Base-by-base conservation (phyloP, 2,888 invertebrate genomes). In the Bombyx huttoni region DNA sequence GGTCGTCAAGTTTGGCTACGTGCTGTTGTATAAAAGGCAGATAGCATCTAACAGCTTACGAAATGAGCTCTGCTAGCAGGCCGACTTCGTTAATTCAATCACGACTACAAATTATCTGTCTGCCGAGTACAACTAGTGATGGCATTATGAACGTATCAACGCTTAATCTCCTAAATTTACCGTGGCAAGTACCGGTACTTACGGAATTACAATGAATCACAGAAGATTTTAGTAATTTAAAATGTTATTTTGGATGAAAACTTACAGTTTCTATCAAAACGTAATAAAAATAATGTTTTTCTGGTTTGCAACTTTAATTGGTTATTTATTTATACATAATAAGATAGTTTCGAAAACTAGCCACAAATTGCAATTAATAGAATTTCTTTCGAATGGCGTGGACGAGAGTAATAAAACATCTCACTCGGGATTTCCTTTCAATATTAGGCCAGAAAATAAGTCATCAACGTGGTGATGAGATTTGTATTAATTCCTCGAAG, bases 61-160 rank as follows among this genome's bases (percentile, higher is more conserved):
- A 73, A 76, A 75, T 76, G 67, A 71, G 68, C 67, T 69, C 63
- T 61, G 61, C 66, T 60, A 57, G 61, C 64, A 65, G 59, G 63
- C 61, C 58, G 65, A 65, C 69, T 77, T 77, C 71, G 73, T 80
- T 79, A 79, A 79, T 78, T 79, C 76, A 78, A 79, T 81, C 78
- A 79, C 73, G 77, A 77, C 73, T 71, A 74, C 75, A 76, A 80
- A 79, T 81, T 73, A 77, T 72, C 70, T 69, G 65, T 65, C 63
- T 65, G 67, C 60, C 63, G 58, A 57, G 58, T 56, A 58, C 62
- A 60, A 64, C 63, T 62, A 66, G 40, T 40, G 40, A 40, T 40
- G 40, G 40, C 12, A 8, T 40, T 40, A 40, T 40, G 40, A 2
- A 40, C 8, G 40, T 24, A 24, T 24, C 24, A 65, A 59, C 64